Evolutionary conservation across 2,888 invertebrate species (phyloP), one percentile per base, ranked within the genome.

Genomic region (Biston betularia): DNA sequence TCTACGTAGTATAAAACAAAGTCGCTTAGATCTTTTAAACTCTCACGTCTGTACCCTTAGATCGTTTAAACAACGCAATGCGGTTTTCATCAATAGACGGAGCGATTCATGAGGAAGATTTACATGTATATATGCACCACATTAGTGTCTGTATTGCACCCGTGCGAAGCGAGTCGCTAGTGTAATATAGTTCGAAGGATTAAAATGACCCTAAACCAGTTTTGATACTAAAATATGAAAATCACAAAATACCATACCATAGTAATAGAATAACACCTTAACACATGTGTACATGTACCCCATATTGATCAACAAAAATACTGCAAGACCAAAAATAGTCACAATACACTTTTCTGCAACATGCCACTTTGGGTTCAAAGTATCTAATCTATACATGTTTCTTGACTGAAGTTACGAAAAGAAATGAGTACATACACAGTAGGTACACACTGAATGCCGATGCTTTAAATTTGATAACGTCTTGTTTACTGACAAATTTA

Each of bases 201-300:
- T 24, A 24, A 24, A 24, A 24, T 24, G 3, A 24, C 24, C 24
- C 38, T 38, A 8, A 38, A 38, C 38, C 9, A 38, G 6, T 38
- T 8, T 6, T 38, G 6, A 6, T 8, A 46, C 0, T 10, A 6
- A 15, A n/a, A n/a, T n/a, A n/a, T n/a, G n/a, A n/a, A n/a, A 14
- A 33, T 11, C 0, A 33, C 24, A 45, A 38, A 15, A 50, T 15
- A 57, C 59, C 88, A 83, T 72, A 91, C 90, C 85, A 71, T 79
- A 83, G 65, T 79, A 86, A 75, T 86, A 87, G 72, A 87, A 79
- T 60, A 86, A 56, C 12, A 90, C 56, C 72, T 87, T 87, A 58
- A 89, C 66, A 69, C 85, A 82, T 71, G 87, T 72, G 69, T 78
- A 77, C 12, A 83, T 69, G 59, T 86, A 86, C 40, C 84, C 82